Evolutionary conservation across 92 coral and sea anemone species (phyloP), one percentile per base, ranked within the genome.

Genomic region (Zoanthus solanderi): DNA sequence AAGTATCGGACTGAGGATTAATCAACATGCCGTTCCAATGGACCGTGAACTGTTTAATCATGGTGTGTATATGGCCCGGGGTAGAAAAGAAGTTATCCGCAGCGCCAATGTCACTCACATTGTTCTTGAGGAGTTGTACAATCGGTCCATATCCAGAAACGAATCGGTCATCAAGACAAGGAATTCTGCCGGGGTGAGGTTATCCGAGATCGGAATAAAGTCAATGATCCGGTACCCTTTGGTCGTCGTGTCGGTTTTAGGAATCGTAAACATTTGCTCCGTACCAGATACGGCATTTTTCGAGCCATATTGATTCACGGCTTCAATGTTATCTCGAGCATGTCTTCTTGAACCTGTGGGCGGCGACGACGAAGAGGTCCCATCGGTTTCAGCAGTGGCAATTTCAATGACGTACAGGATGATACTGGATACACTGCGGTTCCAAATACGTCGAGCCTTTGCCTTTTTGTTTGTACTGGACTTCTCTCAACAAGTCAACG

Each of bases 161-260:
- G 0, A 57, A 12, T 57, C 9, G 14, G 15, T 14, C 30, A 89
- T 74, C 0, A 50, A 74, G 44, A 86, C 60, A 37, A 73, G 34
- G 54, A 86, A 90, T 63, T 85, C 87, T 9, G 78, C 30, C 0
- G 92, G 92, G 6, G 78, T 54, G 17, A 85, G 18, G 17, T 28
- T 76, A 47, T 77, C 48, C 28, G 83, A 77, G 6, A 18, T 1
- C 10, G 83, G 68, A 13, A 37, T 17, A 17, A 30, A 53, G 0
- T 77, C 68, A 7, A 12, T 15, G 14, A 42, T 37, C 4, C 83
- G 68, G 12, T 56, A 53, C 34, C 37, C 69, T 77, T 77, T 77
- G 45, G 29, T 30, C n/a, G 11, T 5, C 50, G 37, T 77, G 47
- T 54, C 83, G 23, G 83, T 77, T 2, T 13, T 9, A 9, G 83